Conservation (phyloP, 2,113 vertebrate species). For the Leuciscus idus region DNA sequence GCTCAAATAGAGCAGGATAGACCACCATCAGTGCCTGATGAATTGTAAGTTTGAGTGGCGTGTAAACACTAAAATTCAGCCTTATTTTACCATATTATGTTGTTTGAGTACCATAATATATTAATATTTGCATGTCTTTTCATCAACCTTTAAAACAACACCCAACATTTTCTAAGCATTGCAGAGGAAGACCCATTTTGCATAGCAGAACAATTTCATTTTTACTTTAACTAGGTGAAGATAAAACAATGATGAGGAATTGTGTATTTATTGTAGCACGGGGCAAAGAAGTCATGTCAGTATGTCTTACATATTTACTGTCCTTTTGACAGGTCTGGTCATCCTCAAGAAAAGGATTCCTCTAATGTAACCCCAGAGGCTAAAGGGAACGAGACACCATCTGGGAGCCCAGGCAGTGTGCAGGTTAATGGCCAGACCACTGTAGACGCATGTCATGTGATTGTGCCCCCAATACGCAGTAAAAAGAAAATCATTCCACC, state of each 20-base stretch:
- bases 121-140: slow-evolving; percentile 15
- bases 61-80: slow-evolving; percentile 16
- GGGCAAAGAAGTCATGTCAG: neutral
- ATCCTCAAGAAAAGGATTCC: neutral
- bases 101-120: neutral
- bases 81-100: neutral
- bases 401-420: neutral
- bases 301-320: neutral
- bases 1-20: slow-evolving; percentile 25
- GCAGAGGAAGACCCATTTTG: neutral
- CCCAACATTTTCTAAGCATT: neutral
- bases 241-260: neutral
- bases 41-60: slow-evolving; percentile 57
- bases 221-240: neutral
- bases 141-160: neutral
- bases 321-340: slow-evolving; percentile 10
- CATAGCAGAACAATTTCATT: neutral
- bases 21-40: neutral
- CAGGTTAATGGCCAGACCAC: slow-evolving; percentile 3
- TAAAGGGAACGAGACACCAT: neutral
- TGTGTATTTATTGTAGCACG: neutral
- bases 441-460: neutral
- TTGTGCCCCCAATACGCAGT: slow-evolving; percentile 39
- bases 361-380: neutral
- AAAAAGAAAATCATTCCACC: slow-evolving; percentile 66